Evolutionary conservation across 1,140 invertebrate genomes (phyloP).

Genomic region (Anastrepha obliqua): DNA sequence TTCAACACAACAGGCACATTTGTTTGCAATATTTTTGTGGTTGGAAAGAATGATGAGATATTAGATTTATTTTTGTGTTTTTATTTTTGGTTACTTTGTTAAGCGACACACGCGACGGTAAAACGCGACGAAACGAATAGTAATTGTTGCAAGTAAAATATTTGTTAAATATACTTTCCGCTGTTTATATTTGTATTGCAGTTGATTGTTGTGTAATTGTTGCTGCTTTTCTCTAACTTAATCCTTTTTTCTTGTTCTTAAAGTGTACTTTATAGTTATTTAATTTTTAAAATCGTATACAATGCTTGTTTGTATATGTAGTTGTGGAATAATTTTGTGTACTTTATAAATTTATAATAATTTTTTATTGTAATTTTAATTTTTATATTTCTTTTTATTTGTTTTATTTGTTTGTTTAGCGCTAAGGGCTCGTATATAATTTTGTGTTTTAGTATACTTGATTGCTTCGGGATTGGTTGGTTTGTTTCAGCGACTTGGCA

Average conservation of each 20-base stretch:
- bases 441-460: conserved; percentile 46
- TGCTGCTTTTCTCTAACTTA: conserved; percentile 1
- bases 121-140: conserved; percentile 35
- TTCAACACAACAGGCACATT: conserved; percentile 73
- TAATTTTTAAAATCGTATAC: conserved; percentile 56
- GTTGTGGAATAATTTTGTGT: conserved; percentile 56
- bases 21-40: conserved; percentile 60
- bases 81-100: background rate
- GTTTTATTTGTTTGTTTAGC: conserved; percentile 26
- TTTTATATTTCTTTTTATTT: background rate
- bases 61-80: background rate
- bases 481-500: conserved; percentile 54
- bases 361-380: too few relatives aligned
- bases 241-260: background rate
- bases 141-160: conserved; percentile 36
- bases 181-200: conserved; percentile 7
- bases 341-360: background rate
- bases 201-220: conserved; percentile 33
- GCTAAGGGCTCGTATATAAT: conserved; percentile 51
- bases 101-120: conserved; percentile 25
- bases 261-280: conserved; percentile 20
- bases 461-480: conserved; percentile 60
- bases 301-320: conserved; percentile 58
- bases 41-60: too few relatives aligned
- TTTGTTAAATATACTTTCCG: conserved; percentile 18